These are phyloP conservation scores for Teinopalpus imperialis DNA, from an alignment of 2,888 invertebrate genomes.

Conservation along the genomic window DNA sequence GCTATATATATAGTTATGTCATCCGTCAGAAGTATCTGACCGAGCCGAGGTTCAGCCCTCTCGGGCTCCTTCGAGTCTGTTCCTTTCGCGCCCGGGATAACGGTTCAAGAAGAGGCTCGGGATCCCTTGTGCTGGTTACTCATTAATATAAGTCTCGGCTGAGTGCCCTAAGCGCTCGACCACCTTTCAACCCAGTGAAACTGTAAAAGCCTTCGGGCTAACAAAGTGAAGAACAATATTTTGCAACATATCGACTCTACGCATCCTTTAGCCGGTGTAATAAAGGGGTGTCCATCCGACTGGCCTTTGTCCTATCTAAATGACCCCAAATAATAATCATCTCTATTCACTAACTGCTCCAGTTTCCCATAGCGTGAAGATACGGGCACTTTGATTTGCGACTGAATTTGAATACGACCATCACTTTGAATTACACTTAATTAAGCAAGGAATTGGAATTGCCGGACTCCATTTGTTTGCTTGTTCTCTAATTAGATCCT, in stretches of 20 bases:
- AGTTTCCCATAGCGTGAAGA: slow-evolving; percentile 72
- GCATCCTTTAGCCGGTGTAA: slow-evolving; percentile 35
- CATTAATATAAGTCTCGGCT: too few relatives aligned
- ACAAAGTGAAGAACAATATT: too few relatives aligned
- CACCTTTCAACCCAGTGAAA: too few relatives aligned
- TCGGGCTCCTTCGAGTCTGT: too few relatives aligned
- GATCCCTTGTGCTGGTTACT: too few relatives aligned
- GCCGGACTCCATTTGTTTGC: slow-evolving; percentile 47
- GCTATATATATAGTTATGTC: too few relatives aligned
- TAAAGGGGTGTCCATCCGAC: slow-evolving; percentile 59
- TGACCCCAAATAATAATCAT: slow-evolving; percentile 77
- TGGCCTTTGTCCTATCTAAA: slow-evolving; percentile 70
- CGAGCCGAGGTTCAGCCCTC: too few relatives aligned
- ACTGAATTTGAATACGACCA: slow-evolving; percentile 68
- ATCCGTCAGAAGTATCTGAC: too few relatives aligned
- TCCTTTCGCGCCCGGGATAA: too few relatives aligned
- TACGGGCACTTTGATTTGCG: slow-evolving; percentile 78
- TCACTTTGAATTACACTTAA: slow-evolving; percentile 67
- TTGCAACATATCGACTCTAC: slow-evolving; percentile 40
- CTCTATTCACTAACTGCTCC: slow-evolving; percentile 63
- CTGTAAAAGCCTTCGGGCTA: too few relatives aligned
- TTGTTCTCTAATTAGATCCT: slow-evolving; percentile 42
- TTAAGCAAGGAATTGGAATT: slow-evolving; percentile 55
- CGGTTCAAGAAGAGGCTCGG: too few relatives aligned
- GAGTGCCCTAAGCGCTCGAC: too few relatives aligned